Percentiles rank a stretch among this genome's conserved stretches.
Conservation (phyloP, 2,113 vertebrate species). For the Salvelinus fontinalis region DNA sequence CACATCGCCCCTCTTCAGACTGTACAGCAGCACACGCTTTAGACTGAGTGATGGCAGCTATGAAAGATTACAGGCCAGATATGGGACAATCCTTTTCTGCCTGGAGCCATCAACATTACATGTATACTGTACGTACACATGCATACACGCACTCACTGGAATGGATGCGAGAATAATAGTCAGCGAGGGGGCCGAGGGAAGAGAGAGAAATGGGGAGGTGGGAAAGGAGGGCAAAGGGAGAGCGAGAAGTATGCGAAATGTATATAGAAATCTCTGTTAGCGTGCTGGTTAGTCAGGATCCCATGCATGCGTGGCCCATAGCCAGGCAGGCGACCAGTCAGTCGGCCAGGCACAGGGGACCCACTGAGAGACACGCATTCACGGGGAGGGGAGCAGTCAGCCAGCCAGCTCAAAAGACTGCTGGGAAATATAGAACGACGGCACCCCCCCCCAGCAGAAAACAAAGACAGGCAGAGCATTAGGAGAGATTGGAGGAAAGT, state of each 20-base stretch:
- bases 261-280: conserved; percentile 35
- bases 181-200: not conserved
- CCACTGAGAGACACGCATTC: not conserved
- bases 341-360: not conserved
- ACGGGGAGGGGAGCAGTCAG: not conserved
- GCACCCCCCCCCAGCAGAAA: not conserved
- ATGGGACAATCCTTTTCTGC: conserved; percentile 30
- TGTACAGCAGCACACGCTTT: conserved; percentile 9
- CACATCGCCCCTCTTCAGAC: not conserved
- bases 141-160: conserved; percentile 34
- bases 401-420: not conserved
- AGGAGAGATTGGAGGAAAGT: not conserved
- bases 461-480: not conserved
- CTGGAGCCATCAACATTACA: conserved; percentile 50
- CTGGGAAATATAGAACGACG: not conserved
- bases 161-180: conserved; percentile 4
- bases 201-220: not conserved
- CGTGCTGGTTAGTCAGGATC: not conserved
- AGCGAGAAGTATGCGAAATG: conserved; percentile 8
- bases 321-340: conserved; percentile 1
- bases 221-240: not conserved
- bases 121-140: conserved; percentile 17
- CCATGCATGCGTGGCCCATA: no score
- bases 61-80: conserved; percentile 33
- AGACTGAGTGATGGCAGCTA: conserved; percentile 19